A percentile compares a stretch with the other conserved stretches of the same genome.
phyloP scores from a whole-genome alignment of 2,888 invertebrate genomes.

The Drosophila subsilvestris region DNA sequence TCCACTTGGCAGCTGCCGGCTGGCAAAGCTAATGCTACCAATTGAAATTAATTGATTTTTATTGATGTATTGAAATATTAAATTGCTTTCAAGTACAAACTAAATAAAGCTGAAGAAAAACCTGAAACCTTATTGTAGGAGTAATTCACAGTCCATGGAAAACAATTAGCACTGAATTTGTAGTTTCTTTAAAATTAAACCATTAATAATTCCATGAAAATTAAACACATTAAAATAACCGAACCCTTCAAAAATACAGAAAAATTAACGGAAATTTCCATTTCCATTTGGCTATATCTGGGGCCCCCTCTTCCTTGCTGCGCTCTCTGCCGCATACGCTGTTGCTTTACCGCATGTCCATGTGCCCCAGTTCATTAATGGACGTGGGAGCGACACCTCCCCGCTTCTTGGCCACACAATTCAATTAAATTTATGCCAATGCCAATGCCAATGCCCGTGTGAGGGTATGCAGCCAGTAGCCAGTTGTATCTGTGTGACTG shows the following conservation, averaged over 20 bases:
- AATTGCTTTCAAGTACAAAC: neutral
- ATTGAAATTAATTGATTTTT: neutral
- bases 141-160: too few species aligned
- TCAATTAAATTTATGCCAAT: conserved; percentile 74
- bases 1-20: neutral
- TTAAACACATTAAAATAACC: neutral
- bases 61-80: neutral
- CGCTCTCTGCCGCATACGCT: too few species aligned
- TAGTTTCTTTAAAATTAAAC: neutral
- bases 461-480: neutral
- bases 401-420: conserved; percentile 48
- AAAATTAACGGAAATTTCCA: neutral
- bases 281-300: neutral
- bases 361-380: conserved; percentile 46
- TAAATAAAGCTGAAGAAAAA: too few species aligned
- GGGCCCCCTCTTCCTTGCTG: too few species aligned
- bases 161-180: too few species aligned
- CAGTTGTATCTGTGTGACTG: conserved; percentile 6
- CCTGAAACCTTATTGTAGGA: too few species aligned
- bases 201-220: neutral
- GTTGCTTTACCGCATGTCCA: neutral
- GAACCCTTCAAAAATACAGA: neutral
- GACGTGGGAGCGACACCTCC: conserved; percentile 13
- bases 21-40: neutral
- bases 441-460: conserved; percentile 49